These are phyloP conservation scores for Nasua narica DNA, from an alignment of 2,797 vertebrate genomes.

Conservation along the genomic window DNA sequence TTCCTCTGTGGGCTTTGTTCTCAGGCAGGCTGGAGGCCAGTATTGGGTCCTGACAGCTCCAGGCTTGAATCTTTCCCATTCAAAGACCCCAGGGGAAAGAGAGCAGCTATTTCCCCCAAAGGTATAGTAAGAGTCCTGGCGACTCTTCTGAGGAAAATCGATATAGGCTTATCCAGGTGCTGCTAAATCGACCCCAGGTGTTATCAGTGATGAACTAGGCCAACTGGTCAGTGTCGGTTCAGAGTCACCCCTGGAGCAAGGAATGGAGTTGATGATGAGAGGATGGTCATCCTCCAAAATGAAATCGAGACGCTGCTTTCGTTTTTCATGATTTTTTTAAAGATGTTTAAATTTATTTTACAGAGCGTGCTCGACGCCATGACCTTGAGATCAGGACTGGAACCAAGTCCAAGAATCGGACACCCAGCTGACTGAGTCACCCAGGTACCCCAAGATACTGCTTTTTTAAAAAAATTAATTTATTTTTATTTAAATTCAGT, in stretches of 20 bases:
- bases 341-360: background rate
- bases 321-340: background rate
- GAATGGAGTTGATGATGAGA: background rate
- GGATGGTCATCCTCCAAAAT: background rate
- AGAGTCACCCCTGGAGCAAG: background rate
- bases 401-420: background rate
- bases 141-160: background rate
- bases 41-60: background rate
- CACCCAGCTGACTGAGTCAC: background rate
- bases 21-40: background rate
- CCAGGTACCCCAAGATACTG: background rate
- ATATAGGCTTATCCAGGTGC: background rate
- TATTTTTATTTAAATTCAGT: too few species aligned
- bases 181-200: background rate
- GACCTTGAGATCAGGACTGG: background rate
- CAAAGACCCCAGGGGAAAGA: background rate
- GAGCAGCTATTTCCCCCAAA: background rate
- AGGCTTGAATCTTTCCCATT: background rate
- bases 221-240: background rate
- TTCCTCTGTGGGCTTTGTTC: background rate
- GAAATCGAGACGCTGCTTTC: background rate
- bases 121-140: background rate
- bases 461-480: too few species aligned
- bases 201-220: background rate
- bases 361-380: background rate